These are phyloP conservation scores for Macropus fuliginosus DNA, from an alignment of 2,797 vertebrate genomes.

Conservation along the genomic window DNA sequence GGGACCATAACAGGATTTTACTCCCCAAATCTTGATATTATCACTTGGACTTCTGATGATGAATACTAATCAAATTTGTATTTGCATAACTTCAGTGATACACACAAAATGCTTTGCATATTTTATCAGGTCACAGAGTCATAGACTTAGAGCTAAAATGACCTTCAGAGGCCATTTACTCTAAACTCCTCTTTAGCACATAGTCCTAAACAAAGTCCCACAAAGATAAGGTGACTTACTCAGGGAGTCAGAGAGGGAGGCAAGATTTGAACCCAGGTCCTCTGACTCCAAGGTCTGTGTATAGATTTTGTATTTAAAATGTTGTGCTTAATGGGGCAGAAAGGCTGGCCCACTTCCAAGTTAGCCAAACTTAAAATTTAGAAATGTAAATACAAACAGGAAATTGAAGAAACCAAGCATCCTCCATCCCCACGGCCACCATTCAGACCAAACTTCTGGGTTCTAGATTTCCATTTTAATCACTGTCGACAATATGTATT, in stretches of 20 bases:
- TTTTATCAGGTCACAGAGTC: background rate
- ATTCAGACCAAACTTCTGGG: conserved; percentile 43
- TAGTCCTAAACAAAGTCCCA: background rate
- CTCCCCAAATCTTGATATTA: conserved; percentile 45
- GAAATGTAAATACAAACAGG: conserved; percentile 44
- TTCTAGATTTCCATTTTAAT: conserved; percentile 37
- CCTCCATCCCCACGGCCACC: conserved; percentile 10
- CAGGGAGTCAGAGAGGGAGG: background rate
- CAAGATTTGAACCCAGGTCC: background rate
- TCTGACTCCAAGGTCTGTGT: background rate
- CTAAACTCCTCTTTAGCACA: background rate
- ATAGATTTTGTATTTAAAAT: background rate
- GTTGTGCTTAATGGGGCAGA: conserved; percentile 19
- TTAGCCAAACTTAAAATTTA: conserved; percentile 51
- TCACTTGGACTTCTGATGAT: conserved; percentile 32
- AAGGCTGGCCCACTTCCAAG: conserved; percentile 33
- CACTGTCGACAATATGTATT: conserved; percentile 45
- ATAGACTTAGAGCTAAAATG: background rate
- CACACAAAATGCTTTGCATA: background rate
- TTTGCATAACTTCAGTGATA: background rate
- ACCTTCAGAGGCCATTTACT: background rate
- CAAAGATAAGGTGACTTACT: background rate
- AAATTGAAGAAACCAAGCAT: conserved; percentile 43
- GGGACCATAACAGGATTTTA: conserved; percentile 27
- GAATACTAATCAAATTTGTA: background rate